A percentile compares a stretch with the other conserved stretches of the same genome.
These are phyloP conservation scores for Platyrinchus mystaceus DNA, from an alignment of 2,797 vertebrate species.

Conservation along the genomic window DNA sequence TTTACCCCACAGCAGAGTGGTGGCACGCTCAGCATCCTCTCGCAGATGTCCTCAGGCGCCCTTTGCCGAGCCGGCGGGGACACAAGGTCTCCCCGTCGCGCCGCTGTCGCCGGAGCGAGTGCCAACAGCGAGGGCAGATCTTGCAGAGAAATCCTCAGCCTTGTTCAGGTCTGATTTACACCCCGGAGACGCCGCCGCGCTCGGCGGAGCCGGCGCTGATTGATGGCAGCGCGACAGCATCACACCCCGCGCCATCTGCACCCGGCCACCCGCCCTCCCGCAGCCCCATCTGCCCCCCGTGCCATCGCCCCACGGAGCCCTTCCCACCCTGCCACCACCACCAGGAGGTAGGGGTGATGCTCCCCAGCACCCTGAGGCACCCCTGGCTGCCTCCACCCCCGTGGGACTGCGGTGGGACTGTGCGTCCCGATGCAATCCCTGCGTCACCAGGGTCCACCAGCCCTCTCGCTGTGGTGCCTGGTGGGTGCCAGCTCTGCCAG, in stretches of 20 bases:
- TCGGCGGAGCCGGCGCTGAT: not conserved
- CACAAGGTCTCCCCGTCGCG: not conserved
- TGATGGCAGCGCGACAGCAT: not conserved
- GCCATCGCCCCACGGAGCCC: not conserved
- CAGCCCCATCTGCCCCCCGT: not conserved
- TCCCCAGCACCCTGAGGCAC: not conserved
- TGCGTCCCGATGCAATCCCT: fast-evolving
- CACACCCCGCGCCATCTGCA: constrained; percentile 16
- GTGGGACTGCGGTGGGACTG: fast-evolving
- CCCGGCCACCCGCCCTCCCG: not conserved
- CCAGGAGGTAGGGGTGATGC: fast-evolving
- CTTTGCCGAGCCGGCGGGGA: not conserved
- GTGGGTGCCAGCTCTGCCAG: not conserved
- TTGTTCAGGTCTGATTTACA: constrained; percentile 24
- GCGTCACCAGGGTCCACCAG: fast-evolving
- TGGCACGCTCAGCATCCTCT: not conserved
- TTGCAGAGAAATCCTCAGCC: not conserved
- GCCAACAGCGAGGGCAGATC: not conserved
- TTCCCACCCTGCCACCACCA: fast-evolving
- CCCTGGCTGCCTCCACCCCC: not conserved
- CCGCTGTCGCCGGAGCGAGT: not conserved
- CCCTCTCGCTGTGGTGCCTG: fast-evolving
- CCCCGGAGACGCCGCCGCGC: not conserved
- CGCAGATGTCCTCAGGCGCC: not conserved
- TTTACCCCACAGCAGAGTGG: fast-evolving